Percentiles rank a stretch among this genome's conserved stretches.
phyloP scores from a whole-genome alignment of 2,888 invertebrate genomes.

The Amphipoea oculea region DNA sequence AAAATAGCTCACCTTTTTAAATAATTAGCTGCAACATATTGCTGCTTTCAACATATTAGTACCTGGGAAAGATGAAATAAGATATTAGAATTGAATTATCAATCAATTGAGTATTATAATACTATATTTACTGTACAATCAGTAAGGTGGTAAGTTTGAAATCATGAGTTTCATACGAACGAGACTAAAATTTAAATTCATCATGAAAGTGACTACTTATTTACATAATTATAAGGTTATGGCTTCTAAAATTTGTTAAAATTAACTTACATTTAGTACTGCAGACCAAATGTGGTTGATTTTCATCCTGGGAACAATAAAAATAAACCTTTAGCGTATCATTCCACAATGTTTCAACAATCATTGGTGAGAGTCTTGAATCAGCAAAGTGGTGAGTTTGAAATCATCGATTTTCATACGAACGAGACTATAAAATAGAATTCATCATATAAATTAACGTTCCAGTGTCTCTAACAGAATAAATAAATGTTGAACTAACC shows the following conservation, averaged over 20 bases:
- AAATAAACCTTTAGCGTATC: background rate
- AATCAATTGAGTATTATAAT: background rate
- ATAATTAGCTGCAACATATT: background rate
- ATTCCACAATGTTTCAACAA: background rate
- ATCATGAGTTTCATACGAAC: conserved; percentile 83
- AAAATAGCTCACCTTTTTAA: conserved; percentile 9
- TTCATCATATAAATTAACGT: conserved; percentile 74
- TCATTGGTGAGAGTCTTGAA: background rate
- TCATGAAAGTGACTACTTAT: conserved; percentile 61
- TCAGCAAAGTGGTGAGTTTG: conserved; percentile 76
- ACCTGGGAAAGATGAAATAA: conserved; percentile 32
- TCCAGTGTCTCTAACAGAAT: background rate
- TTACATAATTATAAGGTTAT: background rate
- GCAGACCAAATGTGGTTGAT: background rate
- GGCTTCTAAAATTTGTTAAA: background rate
- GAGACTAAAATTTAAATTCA: conserved; percentile 75
- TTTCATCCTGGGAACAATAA: conserved; percentile 24
- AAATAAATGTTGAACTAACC: conserved; percentile 56
- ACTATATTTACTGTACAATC: conserved; percentile 51
- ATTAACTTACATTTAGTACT: conserved; percentile 38
- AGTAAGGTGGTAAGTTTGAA: conserved; percentile 79
- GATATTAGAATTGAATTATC: background rate
- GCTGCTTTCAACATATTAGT: background rate
- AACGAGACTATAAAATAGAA: conserved; percentile 82
- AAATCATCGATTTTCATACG: conserved; percentile 84